A percentile compares a stretch with the other conserved stretches of the same genome.
phyloP scores from a whole-genome alignment of 1,140 invertebrate genomes.

The Neodiprion lecontei region DNA sequence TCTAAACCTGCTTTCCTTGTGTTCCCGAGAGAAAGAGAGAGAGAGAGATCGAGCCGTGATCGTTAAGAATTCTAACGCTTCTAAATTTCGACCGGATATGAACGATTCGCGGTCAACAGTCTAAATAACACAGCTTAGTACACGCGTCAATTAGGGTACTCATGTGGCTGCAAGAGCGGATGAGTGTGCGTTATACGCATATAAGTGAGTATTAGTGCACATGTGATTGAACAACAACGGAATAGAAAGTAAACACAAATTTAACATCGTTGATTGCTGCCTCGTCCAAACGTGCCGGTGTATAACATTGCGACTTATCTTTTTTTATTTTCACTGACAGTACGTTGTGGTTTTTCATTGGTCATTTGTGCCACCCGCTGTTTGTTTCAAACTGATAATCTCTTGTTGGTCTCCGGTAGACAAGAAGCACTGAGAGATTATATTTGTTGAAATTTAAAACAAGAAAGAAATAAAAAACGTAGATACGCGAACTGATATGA shows the following conservation, averaged over 20 bases:
- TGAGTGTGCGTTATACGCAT: no score
- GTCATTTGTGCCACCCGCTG: not conserved
- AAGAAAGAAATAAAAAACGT: not conserved
- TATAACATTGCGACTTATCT: not conserved
- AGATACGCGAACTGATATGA: no score
- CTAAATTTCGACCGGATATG: not conserved
- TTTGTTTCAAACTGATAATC: not conserved
- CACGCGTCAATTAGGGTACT: not conserved
- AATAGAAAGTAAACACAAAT: slow-evolving; percentile 4
- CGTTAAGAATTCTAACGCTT: not conserved
- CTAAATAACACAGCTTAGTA: not conserved
- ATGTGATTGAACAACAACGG: not conserved
- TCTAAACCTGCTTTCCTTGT: no score
- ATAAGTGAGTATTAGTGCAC: no score
- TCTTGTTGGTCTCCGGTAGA: no score
- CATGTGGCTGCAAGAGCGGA: not conserved
- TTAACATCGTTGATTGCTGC: not conserved
- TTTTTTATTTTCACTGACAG: not conserved
- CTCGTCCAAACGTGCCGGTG: not conserved
- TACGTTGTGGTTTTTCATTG: not conserved
- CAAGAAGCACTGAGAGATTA: no score
- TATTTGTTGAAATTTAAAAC: no score
- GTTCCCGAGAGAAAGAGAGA: no score
- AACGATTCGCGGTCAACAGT: not conserved
- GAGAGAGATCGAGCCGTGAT: no score